These are phyloP conservation scores for Phorcus lineatus DNA, from an alignment of 2,888 invertebrate genomes.

Conservation along the genomic window DNA sequence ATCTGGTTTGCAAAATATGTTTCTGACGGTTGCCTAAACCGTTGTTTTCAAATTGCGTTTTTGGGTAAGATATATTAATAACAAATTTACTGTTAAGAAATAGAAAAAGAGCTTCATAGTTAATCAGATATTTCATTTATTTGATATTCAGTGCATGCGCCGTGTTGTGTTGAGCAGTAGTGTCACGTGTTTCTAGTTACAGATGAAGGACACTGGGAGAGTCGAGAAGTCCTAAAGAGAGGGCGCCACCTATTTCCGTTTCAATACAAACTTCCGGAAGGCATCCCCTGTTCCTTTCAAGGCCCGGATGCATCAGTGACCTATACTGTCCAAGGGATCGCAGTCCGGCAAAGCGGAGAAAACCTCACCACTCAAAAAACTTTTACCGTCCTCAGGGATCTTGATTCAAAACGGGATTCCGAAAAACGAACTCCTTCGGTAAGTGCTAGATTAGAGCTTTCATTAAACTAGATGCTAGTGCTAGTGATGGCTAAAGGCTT, in stretches of 20 bases:
- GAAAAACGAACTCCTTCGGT: conserved; percentile 49
- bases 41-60: no score
- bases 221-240: conserved; percentile 64
- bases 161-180: conserved; percentile 14
- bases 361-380: conserved; percentile 60
- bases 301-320: conserved; percentile 67
- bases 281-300: conserved; percentile 70
- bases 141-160: no score
- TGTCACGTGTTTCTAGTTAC: conserved; percentile 52
- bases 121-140: no score
- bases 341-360: conserved; percentile 63
- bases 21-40: no score
- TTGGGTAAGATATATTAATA: no score
- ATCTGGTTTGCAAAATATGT: no score
- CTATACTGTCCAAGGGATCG: conserved; percentile 66
- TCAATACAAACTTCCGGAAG: conserved; percentile 68
- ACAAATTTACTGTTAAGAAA: no score
- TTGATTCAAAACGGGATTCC: conserved; percentile 49
- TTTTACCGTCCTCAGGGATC: conserved; percentile 66
- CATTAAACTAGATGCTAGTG: no score
- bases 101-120: no score
- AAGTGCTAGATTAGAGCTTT: background rate
- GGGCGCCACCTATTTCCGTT: conserved; percentile 71
- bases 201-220: conserved; percentile 67
- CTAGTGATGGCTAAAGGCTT: no score